Percentiles rank a stretch among this genome's conserved stretches.
Conservation (phyloP, 37 sponge, comb jelly and placozoan genomes). For the Aplysina aerophoba region DNA sequence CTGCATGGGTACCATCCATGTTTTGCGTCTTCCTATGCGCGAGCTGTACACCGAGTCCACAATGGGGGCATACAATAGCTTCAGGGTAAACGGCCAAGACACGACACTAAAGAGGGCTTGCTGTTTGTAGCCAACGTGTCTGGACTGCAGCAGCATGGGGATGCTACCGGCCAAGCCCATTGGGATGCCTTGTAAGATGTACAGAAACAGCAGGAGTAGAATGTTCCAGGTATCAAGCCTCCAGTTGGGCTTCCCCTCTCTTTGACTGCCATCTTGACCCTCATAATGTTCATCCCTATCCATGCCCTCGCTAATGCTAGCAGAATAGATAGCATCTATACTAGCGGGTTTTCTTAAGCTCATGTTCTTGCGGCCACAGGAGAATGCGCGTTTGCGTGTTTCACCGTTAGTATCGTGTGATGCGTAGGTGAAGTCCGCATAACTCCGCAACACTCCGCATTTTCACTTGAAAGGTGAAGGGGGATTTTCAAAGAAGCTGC, state of each 20-base stretch:
- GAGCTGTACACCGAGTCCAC: conserved; percentile 86
- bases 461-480: too few relatives aligned
- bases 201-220: conserved; percentile 73
- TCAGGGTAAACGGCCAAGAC: conserved; percentile 89
- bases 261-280: background rate
- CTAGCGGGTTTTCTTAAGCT: too few relatives aligned
- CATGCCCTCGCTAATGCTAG: too few relatives aligned
- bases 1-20: conserved; percentile 95
- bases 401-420: too few relatives aligned
- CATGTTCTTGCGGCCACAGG: too few relatives aligned
- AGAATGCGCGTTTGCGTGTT: too few relatives aligned
- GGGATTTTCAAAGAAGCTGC: too few relatives aligned
- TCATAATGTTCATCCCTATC: background rate
- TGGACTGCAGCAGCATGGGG: conserved; percentile 89
- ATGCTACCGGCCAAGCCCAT: conserved; percentile 85
- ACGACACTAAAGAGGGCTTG: conserved; percentile 92
- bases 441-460: too few relatives aligned
- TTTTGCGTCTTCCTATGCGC: conserved; percentile 87
- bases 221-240: conserved; percentile 66
- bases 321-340: too few relatives aligned
- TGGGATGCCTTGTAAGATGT: conserved; percentile 92
- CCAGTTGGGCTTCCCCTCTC: conserved; percentile 1
- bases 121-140: conserved; percentile 82
- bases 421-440: too few relatives aligned
- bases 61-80: conserved; percentile 97